Evolutionary conservation across 2,797 vertebrate genomes (phyloP), one percentile per base, ranked within the genome.

Genomic region (Sphaeramia orbicularis): DNA sequence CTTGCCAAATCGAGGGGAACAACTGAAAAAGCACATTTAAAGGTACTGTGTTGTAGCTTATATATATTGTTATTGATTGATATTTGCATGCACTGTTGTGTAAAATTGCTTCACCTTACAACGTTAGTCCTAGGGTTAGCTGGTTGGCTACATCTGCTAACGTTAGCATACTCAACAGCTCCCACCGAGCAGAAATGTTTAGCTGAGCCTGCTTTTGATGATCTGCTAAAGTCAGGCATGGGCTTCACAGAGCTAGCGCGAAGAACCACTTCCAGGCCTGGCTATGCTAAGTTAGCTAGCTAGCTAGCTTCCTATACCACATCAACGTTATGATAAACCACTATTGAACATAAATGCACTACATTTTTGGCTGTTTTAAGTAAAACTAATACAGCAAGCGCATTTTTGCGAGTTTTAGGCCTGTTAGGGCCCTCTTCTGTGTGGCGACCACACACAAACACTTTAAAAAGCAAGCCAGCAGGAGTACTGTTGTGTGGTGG

Each of bases 31-130:
- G 19, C 76, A 64, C 19, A 64, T 72, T 53, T 71, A 47, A 76
- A 91, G 90, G 91, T 92, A 89, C 4, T 5, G 0, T 45, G 37
- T 36, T 65, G 40, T 36, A 3, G 8, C 63, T 6, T 24, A 0
- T 36, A 12, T 41, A 9, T 61, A 6, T 30, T 24, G 42, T 27
- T 45, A 4, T 56, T 36, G 59, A 58, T 13, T 43, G 15, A 50
- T 37, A 12, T 71, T 14, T 61, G 55, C 55, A 40, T 6, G 42
- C 52, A 32, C 2, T 77, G 44, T 36, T 36, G 0, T n/a, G 41
- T 37, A 1, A 21, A 10, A 35, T 48, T 36, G 21, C 18, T 37
- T 41, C 4, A 7, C 45, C 27, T 19, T 42, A 15, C 37, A 36
- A 48, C 16, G 43, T 19, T 4, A 30, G 24, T 15, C 2, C 13